These are phyloP conservation scores for Coecobrya sp. DNA, from an alignment of 2,888 invertebrate genomes.

Conservation along the genomic window DNA sequence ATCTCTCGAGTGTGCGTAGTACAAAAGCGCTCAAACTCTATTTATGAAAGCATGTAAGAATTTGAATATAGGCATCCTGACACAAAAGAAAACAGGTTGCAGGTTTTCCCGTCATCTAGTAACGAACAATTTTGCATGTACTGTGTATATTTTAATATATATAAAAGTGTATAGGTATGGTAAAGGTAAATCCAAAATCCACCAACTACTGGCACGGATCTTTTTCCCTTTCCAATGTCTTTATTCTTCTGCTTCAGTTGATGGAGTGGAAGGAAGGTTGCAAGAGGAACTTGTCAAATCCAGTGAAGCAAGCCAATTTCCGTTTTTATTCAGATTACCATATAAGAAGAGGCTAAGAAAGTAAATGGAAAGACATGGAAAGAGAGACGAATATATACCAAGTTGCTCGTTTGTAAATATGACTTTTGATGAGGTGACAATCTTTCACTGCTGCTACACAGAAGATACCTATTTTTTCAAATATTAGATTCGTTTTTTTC, in stretches of 20 bases:
- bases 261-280: constrained; percentile 58
- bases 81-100: background rate
- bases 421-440: constrained; percentile 77
- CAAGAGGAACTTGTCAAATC: constrained; percentile 70
- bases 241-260: constrained; percentile 48
- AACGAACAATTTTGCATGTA: background rate
- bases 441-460: too few relatives aligned
- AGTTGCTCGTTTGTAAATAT: constrained; percentile 41
- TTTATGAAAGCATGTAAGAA: too few relatives aligned
- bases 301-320: constrained; percentile 77
- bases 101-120: constrained; percentile 28
- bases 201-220: background rate
- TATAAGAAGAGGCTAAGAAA: too few relatives aligned
- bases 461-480: constrained; percentile 34
- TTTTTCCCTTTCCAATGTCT: constrained; percentile 23
- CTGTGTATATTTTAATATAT: too few relatives aligned
- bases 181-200: background rate
- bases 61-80: too few relatives aligned
- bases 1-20: too few relatives aligned
- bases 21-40: too few relatives aligned
- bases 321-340: constrained; percentile 59
- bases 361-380: background rate
- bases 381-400: background rate
- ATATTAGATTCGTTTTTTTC: constrained; percentile 30
- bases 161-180: too few relatives aligned